These are phyloP conservation scores for Perodicticus potto DNA, from an alignment of 2,797 vertebrate species.

Conservation along the genomic window DNA sequence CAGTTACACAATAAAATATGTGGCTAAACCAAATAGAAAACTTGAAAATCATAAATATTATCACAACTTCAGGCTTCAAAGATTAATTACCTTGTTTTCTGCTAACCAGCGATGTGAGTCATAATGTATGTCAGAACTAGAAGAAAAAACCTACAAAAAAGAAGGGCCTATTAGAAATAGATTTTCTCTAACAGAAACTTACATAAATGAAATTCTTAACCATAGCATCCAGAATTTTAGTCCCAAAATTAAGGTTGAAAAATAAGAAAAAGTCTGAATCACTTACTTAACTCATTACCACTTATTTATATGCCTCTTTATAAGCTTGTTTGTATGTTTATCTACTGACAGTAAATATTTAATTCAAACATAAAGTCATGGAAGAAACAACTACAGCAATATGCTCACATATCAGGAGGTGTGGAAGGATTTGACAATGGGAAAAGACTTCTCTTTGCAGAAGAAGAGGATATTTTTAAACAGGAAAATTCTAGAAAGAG, in stretches of 20 bases:
- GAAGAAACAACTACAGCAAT: not conserved
- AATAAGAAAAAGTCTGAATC: not conserved
- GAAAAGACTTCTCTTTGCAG: not conserved
- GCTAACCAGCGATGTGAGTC: constrained; percentile 96
- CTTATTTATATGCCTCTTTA: not conserved
- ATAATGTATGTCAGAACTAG: constrained; percentile 90
- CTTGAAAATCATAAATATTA: constrained; percentile 44
- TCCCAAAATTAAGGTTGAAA: not conserved
- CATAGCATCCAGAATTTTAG: not conserved
- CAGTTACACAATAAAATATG: constrained; percentile 22
- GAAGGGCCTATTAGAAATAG: constrained; percentile 22
- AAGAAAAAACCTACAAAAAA: constrained; percentile 91
- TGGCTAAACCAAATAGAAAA: not conserved
- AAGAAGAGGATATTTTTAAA: not conserved
- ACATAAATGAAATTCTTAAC: constrained; percentile 13
- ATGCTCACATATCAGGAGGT: not conserved
- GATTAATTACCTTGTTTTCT: constrained; percentile 94
- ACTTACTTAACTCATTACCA: constrained; percentile 5
- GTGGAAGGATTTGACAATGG: not conserved
- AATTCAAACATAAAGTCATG: not conserved
- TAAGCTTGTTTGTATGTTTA: not conserved
- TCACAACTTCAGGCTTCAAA: constrained; percentile 44
- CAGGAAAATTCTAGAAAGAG: constrained; percentile 29
- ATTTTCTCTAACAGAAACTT: constrained; percentile 38
- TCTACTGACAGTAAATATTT: not conserved